phyloP scores from a whole-genome alignment of 2,797 vertebrate genomes.

The Sebastes elongatus region DNA sequence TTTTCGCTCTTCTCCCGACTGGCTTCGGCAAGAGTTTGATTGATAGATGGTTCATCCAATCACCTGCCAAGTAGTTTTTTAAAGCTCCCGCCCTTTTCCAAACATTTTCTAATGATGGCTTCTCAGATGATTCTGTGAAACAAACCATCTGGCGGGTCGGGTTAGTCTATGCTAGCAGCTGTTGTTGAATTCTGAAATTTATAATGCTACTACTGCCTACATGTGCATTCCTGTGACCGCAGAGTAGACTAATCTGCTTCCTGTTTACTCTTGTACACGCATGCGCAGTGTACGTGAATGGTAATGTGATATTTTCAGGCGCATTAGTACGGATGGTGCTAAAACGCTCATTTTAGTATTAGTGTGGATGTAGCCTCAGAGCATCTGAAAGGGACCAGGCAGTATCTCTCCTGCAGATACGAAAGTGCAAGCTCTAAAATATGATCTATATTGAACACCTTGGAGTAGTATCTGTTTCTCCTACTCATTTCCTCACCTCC shows the following conservation, averaged over 20 bases:
- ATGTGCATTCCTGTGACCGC: background rate
- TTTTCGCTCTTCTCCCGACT: too few relatives aligned
- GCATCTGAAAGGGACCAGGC: background rate
- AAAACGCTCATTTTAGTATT: background rate
- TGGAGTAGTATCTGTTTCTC: conserved; percentile 1
- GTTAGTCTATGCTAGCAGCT: too few relatives aligned
- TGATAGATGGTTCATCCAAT: too few relatives aligned
- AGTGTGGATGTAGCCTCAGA: background rate
- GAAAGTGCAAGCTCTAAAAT: conserved; percentile 21
- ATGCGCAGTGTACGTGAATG: background rate
- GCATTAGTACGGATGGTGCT: background rate
- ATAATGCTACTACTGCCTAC: too few relatives aligned
- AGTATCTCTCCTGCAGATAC: conserved; percentile 12
- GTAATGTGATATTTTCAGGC: background rate
- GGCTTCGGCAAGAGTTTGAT: too few relatives aligned
- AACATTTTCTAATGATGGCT: too few relatives aligned
- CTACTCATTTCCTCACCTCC: conserved; percentile 35
- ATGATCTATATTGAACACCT: conserved; percentile 37
- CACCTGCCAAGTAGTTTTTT: too few relatives aligned
- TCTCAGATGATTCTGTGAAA: too few relatives aligned
- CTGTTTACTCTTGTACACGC: background rate
- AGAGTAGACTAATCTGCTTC: too few relatives aligned
- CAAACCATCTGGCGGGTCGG: too few relatives aligned
- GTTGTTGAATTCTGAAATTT: too few relatives aligned
- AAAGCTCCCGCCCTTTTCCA: too few relatives aligned